Evolutionary conservation across 2,797 vertebrate species (phyloP).

Genomic region (Gymnopithys bicolor): DNA sequence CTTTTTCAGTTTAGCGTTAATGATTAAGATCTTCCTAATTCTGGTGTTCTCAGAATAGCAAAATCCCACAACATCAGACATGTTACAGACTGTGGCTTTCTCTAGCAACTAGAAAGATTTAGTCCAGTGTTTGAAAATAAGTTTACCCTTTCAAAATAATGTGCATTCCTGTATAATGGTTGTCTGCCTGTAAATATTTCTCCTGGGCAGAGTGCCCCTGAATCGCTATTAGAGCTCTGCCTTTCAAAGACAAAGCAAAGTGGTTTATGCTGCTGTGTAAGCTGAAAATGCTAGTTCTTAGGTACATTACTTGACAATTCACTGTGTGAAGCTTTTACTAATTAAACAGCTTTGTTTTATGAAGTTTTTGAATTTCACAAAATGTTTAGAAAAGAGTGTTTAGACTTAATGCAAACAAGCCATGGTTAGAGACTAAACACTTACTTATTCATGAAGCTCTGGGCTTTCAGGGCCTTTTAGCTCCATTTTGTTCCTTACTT

Average conservation of each 20-base stretch:
- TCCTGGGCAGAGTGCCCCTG: neutral
- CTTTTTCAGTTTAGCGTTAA: neutral
- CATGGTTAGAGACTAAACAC: neutral
- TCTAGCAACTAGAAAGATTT: neutral
- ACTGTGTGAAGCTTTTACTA: slow-evolving; percentile 5
- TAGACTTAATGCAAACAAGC: neutral
- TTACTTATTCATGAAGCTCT: slow-evolving; percentile 5
- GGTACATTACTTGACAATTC: neutral
- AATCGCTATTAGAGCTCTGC: neutral
- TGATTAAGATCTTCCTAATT: neutral
- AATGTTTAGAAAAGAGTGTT: neutral
- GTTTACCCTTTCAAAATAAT: neutral
- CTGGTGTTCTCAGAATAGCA: neutral
- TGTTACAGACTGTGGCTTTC: neutral
- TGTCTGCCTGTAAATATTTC: neutral
- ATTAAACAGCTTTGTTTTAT: slow-evolving; percentile 24
- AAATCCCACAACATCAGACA: neutral
- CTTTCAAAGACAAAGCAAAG: neutral
- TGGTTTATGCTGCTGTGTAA: slow-evolving; percentile 3
- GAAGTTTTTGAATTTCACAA: neutral
- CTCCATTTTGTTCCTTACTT: neutral
- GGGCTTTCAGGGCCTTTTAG: neutral
- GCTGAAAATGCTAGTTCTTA: slow-evolving; percentile 6
- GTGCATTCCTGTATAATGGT: neutral
- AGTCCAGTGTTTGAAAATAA: neutral